Evolutionary conservation across 1,140 invertebrate species (phyloP), one percentile per base, ranked within the genome.

Genomic region (Palaemon carinicauda): DNA sequence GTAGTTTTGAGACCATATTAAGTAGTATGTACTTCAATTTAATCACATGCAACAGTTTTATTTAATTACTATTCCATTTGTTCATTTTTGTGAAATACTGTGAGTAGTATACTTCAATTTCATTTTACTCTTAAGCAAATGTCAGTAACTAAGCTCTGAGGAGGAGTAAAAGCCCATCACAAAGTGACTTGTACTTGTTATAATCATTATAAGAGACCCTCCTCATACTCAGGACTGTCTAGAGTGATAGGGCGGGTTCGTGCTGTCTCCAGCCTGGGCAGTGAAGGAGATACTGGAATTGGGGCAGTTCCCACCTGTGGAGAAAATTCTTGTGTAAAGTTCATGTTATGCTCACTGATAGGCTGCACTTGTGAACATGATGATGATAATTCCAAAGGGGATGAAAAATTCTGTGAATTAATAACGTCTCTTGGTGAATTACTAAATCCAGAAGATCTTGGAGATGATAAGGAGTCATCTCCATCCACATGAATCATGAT

Each of bases 401-500:
- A 74, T 51, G 81, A 33, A 24, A 31, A 80, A 75, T 80, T 41
- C 27, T 80, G 77, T 17, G 31, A 80, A 71, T 29, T 71, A 21
- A 69, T 27, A 73, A 73, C 24, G 74, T 86, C 69, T 80, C 84
- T 80, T 53, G 84, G 78, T 27, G 84, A 86, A 65, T 65, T 86
- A 31, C 52, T 80, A 52, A 78, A 78, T 27, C 54, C 53, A 10
- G 84, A 80, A 3, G 75, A 79, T 71, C 77, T 69, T 29, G 82
- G 87, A 52, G 73, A 79, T 17, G 88, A 89, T 7, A 84, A 53
- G 19, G 85, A 27, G n/a, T 86, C 81, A 41, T 89, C 88, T 19
- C 74, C 82, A 79, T 89, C 89, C 9, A 90, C 89, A 65, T 87
- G 87, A 19, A 90, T 88, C 53, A 73, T 90, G n/a, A 90, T 90